A percentile compares a stretch with the other conserved stretches of the same genome.
phyloP scores from a whole-genome alignment of 2,113 vertebrate species.

The Thalassarche chlororhynchos region DNA sequence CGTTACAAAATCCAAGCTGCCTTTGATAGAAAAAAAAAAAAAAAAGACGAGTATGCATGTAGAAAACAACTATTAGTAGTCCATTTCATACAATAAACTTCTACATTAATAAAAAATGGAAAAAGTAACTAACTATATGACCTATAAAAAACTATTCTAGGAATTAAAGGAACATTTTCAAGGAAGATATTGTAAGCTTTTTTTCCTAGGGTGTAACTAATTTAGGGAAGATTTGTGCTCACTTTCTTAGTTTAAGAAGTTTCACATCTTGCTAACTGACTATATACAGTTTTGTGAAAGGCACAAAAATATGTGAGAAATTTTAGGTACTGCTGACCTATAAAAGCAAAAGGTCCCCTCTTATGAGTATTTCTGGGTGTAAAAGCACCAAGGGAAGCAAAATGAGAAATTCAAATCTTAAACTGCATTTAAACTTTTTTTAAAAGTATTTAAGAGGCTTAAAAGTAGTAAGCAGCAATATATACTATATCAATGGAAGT shows the following conservation, averaged over 20 bases:
- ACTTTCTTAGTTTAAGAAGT: neutral
- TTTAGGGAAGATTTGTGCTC: neutral
- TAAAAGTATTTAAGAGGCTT: neutral
- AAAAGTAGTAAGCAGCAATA: neutral
- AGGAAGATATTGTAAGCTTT: neutral
- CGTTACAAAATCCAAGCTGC: neutral
- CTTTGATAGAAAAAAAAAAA: neutral
- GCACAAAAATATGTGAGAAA: neutral
- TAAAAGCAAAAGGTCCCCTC: neutral
- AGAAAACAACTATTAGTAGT: neutral
- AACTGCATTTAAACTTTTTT: neutral
- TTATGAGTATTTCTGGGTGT: neutral
- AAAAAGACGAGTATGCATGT: rapidly evolving
- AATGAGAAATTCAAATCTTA: neutral
- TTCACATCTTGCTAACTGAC: neutral
- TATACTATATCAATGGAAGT: neutral
- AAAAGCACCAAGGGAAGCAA: neutral
- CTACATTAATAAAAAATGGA: neutral
- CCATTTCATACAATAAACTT: neutral
- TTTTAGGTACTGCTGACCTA: neutral
- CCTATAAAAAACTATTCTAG: neutral
- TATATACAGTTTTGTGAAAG: neutral
- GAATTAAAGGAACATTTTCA: neutral
- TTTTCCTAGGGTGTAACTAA: neutral
- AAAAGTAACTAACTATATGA: neutral